Evolutionary conservation across 2,888 invertebrate species (phyloP).

Genomic region (Boloria selene): DNA sequence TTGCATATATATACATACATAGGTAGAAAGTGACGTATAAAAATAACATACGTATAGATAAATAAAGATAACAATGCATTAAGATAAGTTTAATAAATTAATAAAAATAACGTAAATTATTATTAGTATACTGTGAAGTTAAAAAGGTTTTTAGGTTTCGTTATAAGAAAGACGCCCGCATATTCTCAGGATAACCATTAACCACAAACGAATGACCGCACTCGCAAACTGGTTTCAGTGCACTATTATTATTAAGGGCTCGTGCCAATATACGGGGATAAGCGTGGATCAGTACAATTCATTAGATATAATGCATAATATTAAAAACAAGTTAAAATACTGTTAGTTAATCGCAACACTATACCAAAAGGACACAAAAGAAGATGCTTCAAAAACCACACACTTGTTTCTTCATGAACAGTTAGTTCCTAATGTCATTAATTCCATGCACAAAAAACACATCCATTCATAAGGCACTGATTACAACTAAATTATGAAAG

Average conservation of each 20-base stretch:
- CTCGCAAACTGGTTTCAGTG: constrained; percentile 79
- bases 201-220: constrained; percentile 75
- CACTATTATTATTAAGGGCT: constrained; percentile 81
- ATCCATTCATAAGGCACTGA: constrained; percentile 78
- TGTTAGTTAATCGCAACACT: constrained; percentile 58
- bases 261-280: constrained; percentile 76
- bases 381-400: constrained; percentile 65
- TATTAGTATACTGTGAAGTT: constrained; percentile 2
- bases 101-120: not conserved
- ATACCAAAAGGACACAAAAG: constrained; percentile 79
- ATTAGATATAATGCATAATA: constrained; percentile 60
- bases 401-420: constrained; percentile 54
- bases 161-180: constrained; percentile 67
- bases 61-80: constrained; percentile 16
- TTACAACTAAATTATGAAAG: constrained; percentile 56
- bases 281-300: constrained; percentile 65
- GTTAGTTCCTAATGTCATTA: constrained; percentile 56
- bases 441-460: constrained; percentile 77
- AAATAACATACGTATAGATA: constrained; percentile 18
- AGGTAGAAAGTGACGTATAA: not conserved
- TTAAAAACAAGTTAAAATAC: constrained; percentile 55
- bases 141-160: constrained; percentile 2
- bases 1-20: too few relatives aligned
- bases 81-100: constrained; percentile 9
- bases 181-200: constrained; percentile 66